Conservation (phyloP, 2,113 vertebrate genomes). For the Numida meleagris region DNA sequence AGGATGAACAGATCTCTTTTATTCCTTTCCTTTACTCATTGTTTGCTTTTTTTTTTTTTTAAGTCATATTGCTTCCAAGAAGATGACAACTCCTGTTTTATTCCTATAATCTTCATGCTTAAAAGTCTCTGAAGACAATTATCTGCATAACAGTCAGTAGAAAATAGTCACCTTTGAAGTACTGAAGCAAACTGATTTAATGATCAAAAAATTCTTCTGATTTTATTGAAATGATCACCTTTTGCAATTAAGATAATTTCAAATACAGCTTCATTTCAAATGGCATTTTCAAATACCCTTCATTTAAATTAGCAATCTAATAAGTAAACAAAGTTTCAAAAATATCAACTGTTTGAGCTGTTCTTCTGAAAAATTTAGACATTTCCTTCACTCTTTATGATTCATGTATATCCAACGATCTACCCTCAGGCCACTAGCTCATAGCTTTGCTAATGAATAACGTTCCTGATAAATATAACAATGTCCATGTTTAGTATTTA, state of each 20-base stretch:
- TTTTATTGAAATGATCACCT: not conserved
- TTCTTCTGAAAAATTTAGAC: not conserved
- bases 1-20: not conserved
- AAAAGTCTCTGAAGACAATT: not conserved
- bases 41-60: not conserved
- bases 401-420: not conserved
- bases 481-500: not conserved
- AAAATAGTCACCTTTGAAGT: not conserved
- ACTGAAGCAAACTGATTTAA: not conserved
- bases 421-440: not conserved
- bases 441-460: not conserved
- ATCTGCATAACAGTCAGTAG: not conserved
- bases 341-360: rapidly evolving
- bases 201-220: not conserved
- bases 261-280: too few relatives aligned
- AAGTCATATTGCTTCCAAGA: not conserved
- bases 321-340: not conserved
- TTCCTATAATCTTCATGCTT: not conserved
- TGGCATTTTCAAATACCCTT: too few relatives aligned
- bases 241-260: not conserved
- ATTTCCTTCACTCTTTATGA: not conserved
- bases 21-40: not conserved
- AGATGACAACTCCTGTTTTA: not conserved
- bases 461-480: not conserved
- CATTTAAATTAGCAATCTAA: not conserved